Base-by-base conservation (phyloP, 2,113 vertebrate genomes). In the Callocephalon fimbriatum region DNA sequence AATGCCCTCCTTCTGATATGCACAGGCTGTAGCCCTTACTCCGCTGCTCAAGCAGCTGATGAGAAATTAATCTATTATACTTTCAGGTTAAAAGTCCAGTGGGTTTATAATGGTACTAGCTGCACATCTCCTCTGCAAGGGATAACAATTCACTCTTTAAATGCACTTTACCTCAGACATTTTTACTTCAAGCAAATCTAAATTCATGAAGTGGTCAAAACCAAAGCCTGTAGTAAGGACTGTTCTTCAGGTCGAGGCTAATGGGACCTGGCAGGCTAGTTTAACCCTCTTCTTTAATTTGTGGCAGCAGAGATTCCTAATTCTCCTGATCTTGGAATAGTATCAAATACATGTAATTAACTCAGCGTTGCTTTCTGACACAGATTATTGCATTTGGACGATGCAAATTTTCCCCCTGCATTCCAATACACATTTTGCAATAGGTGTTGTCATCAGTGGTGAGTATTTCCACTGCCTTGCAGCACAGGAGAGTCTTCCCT, bases 341-440 rank as follows among this genome's bases (percentile, higher is more conserved):
- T 29, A 83, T 15, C 35, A 68, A 71, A 37, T 16, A n/a, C 8
- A 19, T 4, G 2, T 32, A 77, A 78, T 54, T 71, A 72, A 35
- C 31, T 73, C 42, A 56, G n/a, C 31, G 67, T 9, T 82, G 21
- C 38, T 75, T 71, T 29, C 22, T 78, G 62, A 6, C 27, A 42
- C 38, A 67, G 51, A 6, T 58, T 67, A 32, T 66, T 65, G 16
- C 38, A 31, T 62, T 67, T 88, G n/a, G 32, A 53, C 0, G 1
- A 44, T 45, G 73, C 42, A 71, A 42, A 25, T 53, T 56, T 68
- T 4, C 17, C 35, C 45, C 15, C 0, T 1, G 0, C 22, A 37
- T 21, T 2, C 12, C 2, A 0, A 16, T 26, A 14, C 40, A 15
- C 18, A 40, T 71, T 90, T 73, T 71, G 45, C 67, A 90, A 27